Evolutionary conservation across 2,888 invertebrate species (phyloP).

Genomic region (Cybosia mesomella): DNA sequence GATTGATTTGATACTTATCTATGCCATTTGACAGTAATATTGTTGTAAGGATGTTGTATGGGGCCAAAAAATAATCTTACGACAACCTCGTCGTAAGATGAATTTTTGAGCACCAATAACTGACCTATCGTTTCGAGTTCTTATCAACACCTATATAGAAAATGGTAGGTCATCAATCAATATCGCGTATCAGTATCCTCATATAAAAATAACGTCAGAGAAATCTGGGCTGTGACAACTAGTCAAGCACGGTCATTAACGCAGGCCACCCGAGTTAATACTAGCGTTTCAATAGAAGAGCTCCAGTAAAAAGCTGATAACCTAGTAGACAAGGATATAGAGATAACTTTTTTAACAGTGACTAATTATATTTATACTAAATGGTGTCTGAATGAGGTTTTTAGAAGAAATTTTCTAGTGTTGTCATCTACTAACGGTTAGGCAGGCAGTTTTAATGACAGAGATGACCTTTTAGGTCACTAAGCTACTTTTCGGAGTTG

Average conservation of each 20-base stretch:
- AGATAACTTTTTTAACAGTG: constrained; percentile 2
- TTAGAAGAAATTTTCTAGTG: neutral
- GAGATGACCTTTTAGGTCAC: neutral
- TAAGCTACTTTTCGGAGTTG: neutral
- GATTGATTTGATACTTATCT: too few species aligned
- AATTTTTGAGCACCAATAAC: neutral
- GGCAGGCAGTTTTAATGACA: constrained; percentile 3
- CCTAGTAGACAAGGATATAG: constrained; percentile 20
- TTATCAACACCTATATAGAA: neutral
- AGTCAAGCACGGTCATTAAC: constrained; percentile 37
- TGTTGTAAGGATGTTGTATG: too few species aligned
- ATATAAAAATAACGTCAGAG: constrained; percentile 30
- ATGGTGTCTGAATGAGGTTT: neutral
- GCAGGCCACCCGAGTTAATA: constrained; percentile 39
- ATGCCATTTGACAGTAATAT: too few species aligned
- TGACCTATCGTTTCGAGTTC: neutral
- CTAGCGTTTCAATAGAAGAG: constrained; percentile 38
- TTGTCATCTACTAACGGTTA: neutral
- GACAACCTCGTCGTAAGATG: too few species aligned
- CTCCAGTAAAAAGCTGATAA: constrained; percentile 38
- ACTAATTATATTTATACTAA: neutral
- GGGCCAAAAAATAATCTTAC: too few species aligned
- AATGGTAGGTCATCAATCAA: neutral
- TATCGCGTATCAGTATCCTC: constrained; percentile 8
- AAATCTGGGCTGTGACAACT: constrained; percentile 46